phyloP scores from a whole-genome alignment of 2,113 vertebrate species.

The Mesoclemmys tuberculata region DNA sequence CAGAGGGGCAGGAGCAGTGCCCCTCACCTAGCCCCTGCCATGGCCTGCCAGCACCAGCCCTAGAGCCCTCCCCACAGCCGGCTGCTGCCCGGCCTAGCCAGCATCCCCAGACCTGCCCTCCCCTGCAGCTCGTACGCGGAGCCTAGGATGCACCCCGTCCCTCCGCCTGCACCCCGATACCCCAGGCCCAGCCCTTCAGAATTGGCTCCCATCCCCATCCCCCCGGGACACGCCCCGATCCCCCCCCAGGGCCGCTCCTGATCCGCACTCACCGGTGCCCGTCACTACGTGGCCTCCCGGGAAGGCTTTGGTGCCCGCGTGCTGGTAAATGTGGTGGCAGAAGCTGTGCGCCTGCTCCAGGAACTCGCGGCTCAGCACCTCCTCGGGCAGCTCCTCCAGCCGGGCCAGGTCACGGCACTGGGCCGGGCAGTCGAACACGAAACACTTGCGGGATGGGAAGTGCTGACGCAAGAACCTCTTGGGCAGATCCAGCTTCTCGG shows the following conservation, averaged over 20 bases:
- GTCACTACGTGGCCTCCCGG: slow-evolving; percentile 31
- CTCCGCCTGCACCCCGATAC: no score
- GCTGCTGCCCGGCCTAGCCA: not conserved
- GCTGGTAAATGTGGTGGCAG: slow-evolving; percentile 31
- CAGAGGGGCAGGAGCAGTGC: no score
- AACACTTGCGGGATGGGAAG: slow-evolving; percentile 64
- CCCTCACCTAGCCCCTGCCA: no score
- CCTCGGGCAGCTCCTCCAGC: slow-evolving; percentile 31
- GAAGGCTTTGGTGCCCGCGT: slow-evolving; percentile 45
- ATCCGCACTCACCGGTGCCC: slow-evolving; percentile 48
- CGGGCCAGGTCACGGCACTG: not conserved
- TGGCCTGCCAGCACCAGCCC: not conserved
- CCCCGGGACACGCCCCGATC: no score
- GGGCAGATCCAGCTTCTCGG: slow-evolving; percentile 4
- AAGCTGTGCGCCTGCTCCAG: slow-evolving; percentile 20
- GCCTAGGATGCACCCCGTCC: no score
- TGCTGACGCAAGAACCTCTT: slow-evolving; percentile 45
- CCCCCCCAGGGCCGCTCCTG: no score
- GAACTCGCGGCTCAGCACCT: slow-evolving; percentile 34
- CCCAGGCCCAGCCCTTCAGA: no score
- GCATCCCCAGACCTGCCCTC: no score
- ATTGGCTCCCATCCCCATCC: not conserved
- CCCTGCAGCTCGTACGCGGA: not conserved
- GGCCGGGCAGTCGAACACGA: slow-evolving; percentile 61
- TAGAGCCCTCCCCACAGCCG: not conserved